These are phyloP conservation scores for Rhopilema esculentum DNA, from an alignment of 30 jellyfish, hydroid and myxozoan genomes.

Conservation along the genomic window DNA sequence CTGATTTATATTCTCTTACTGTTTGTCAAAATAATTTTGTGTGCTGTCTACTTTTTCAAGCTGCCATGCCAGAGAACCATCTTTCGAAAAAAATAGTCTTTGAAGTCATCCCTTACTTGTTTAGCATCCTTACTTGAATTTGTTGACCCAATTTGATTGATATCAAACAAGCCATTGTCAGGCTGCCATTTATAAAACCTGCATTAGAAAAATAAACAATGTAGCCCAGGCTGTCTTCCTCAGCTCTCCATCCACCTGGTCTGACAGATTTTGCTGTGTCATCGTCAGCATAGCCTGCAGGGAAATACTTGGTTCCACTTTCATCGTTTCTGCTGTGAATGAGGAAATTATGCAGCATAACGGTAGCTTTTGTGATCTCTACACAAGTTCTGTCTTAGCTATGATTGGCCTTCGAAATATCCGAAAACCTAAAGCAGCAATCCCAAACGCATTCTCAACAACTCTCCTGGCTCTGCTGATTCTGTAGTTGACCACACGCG, in stretches of 20 bases:
- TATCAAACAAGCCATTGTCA: conserved; percentile 26
- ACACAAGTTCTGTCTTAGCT: conserved; percentile 58
- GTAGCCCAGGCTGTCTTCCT: conserved; percentile 61
- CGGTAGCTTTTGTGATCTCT: conserved; percentile 71
- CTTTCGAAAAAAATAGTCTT: conserved; percentile 72
- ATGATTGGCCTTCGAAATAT: conserved; percentile 74
- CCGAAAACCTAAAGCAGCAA: conserved; percentile 69
- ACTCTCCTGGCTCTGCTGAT: conserved; percentile 71
- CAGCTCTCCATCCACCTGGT: conserved; percentile 80
- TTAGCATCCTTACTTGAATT: conserved; percentile 72
- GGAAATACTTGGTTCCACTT: conserved; percentile 49
- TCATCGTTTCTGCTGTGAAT: conserved; percentile 55
- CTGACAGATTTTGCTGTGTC: conserved; percentile 72
- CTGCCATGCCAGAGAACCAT: conserved; percentile 81
- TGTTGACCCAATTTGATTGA: conserved; percentile 61
- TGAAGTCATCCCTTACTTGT: conserved; percentile 72
- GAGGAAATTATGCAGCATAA: conserved; percentile 65
- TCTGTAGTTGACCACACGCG: conserved; percentile 58
- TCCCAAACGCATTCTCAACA: conserved; percentile 76
- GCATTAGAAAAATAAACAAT: too few species aligned
- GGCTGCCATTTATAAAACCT: too few species aligned
- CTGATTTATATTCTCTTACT: conserved; percentile 10
- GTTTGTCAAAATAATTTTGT: conserved; percentile 47
- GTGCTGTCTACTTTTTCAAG: conserved; percentile 58
- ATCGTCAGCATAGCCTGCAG: conserved; percentile 72